Evolutionary conservation across 1,140 invertebrate genomes (phyloP).

Genomic region (Leptinotarsa texana): DNA sequence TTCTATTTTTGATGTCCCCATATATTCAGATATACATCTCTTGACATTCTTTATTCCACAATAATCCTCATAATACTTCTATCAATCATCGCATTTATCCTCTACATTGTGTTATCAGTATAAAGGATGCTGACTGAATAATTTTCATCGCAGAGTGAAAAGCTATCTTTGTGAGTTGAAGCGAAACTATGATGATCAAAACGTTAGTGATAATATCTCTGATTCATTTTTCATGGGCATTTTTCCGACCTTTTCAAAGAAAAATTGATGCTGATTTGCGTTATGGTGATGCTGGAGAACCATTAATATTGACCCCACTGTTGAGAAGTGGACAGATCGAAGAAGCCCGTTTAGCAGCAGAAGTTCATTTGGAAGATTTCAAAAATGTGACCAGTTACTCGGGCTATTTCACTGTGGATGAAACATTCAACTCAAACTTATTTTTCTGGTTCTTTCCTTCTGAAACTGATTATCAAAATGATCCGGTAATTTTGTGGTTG

Average conservation of each 20-base stretch:
- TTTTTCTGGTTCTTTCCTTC: slow-evolving; percentile 81
- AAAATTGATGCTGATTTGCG: neutral
- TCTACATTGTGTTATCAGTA: too few species aligned
- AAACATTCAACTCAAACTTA: slow-evolving; percentile 66
- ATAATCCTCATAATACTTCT: too few species aligned
- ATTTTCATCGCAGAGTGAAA: too few species aligned
- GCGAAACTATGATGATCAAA: too few species aligned
- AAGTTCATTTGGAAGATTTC: slow-evolving; percentile 35
- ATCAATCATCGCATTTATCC: too few species aligned
- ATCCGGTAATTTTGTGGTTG: slow-evolving; percentile 73
- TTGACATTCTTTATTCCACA: too few species aligned
- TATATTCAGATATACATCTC: too few species aligned
- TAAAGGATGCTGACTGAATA: too few species aligned
- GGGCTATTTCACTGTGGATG: slow-evolving; percentile 73
- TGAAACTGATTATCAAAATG: slow-evolving; percentile 54
- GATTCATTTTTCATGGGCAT: too few species aligned
- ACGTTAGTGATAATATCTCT: too few species aligned
- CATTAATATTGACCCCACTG: slow-evolving; percentile 59
- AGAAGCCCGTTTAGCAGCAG: slow-evolving; percentile 44
- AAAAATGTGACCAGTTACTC: slow-evolving; percentile 56
- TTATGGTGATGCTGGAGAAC: slow-evolving; percentile 38
- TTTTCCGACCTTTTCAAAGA: neutral
- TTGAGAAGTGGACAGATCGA: slow-evolving; percentile 57
- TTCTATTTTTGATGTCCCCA: too few species aligned
- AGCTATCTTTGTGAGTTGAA: too few species aligned